Evolutionary conservation across 2,888 invertebrate species (phyloP).

Genomic region (Rutpela maculata): DNA sequence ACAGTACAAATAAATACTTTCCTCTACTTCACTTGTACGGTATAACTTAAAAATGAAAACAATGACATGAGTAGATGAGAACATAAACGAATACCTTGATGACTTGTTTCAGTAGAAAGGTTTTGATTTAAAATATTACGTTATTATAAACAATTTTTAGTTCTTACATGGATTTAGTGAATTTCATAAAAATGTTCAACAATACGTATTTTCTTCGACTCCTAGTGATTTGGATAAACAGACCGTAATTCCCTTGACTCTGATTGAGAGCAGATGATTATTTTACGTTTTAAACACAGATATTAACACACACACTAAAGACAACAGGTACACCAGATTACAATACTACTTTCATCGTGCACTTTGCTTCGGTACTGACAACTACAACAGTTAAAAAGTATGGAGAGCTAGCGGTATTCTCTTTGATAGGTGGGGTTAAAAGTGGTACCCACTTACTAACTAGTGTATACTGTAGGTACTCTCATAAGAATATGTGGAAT

Average conservation of each 20-base stretch:
- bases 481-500: slow-evolving; percentile 15
- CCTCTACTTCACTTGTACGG: too few species aligned
- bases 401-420: slow-evolving; percentile 67
- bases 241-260: slow-evolving; percentile 43
- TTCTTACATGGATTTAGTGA: slow-evolving; percentile 21
- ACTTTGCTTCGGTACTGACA: slow-evolving; percentile 63
- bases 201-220: slow-evolving; percentile 6
- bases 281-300: slow-evolving; percentile 38
- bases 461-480: slow-evolving; percentile 21
- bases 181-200: slow-evolving; percentile 21
- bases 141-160: not conserved
- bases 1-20: too few species aligned
- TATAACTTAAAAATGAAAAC: not conserved
- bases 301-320: slow-evolving; percentile 36
- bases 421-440: slow-evolving; percentile 52
- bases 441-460: slow-evolving; percentile 35
- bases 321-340: slow-evolving; percentile 38
- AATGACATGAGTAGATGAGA: not conserved
- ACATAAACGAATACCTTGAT: not conserved
- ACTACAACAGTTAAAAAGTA: slow-evolving; percentile 67
- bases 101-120: not conserved
- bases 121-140: too few species aligned
- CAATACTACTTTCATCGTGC: slow-evolving; percentile 64
- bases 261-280: slow-evolving; percentile 37
- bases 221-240: slow-evolving; percentile 36